Conservation (phyloP, 2,797 vertebrate genomes). For the Crocodylus rhombifer region DNA sequence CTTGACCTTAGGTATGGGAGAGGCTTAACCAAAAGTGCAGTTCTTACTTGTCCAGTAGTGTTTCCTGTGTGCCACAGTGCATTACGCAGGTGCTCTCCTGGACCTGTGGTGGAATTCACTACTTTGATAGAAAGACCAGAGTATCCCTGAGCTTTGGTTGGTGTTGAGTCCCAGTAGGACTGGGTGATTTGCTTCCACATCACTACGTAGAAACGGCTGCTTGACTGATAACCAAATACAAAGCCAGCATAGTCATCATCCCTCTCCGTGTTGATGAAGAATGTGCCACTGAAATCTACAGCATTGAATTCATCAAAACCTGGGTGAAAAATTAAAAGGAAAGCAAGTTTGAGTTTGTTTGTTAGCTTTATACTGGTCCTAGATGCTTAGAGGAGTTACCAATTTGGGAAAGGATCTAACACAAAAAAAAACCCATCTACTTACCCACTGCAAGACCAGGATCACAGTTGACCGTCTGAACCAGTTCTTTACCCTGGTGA, state of each 20-base stretch:
- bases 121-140: conserved; percentile 98
- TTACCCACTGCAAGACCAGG: conserved; percentile 97
- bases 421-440: conserved; percentile 61
- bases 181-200: conserved; percentile 99
- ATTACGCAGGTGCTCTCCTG: conserved; percentile 97
- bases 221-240: conserved; percentile 98
- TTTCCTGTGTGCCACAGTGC: conserved; percentile 99
- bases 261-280: conserved; percentile 98
- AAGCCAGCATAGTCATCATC: conserved; percentile 99
- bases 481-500: conserved; percentile 98
- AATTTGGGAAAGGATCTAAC: background rate
- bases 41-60: conserved; percentile 92
- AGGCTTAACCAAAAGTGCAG: background rate
- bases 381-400: background rate
- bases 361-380: background rate
- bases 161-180: conserved; percentile 95
- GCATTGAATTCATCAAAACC: conserved; percentile 98
- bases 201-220: conserved; percentile 97
- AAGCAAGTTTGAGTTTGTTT: background rate
- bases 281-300: conserved; percentile 98
- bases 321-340: conserved; percentile 60
- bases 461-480: conserved; percentile 99
- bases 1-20: background rate
- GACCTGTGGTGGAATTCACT: conserved; percentile 97
- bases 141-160: conserved; percentile 97